phyloP scores from a whole-genome alignment of 2,888 invertebrate genomes.

The Lasius platythorax region DNA sequence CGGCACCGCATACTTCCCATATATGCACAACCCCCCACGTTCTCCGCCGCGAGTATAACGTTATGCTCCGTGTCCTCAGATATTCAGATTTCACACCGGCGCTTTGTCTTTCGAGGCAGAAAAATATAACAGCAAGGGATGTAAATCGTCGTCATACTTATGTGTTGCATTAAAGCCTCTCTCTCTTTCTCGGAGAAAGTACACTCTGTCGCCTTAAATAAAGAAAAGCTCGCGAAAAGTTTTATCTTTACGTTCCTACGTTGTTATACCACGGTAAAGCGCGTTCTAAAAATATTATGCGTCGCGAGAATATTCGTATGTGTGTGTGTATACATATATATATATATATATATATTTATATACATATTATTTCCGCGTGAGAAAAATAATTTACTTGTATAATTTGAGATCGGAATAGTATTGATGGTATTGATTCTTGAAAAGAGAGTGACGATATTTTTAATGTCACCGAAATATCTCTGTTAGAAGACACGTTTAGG shows the following conservation, averaged over 20 bases:
- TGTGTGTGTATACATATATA: not conserved
- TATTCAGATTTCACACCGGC: slow-evolving; percentile 69
- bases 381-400: not conserved
- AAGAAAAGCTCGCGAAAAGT: slow-evolving; percentile 51
- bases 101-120: slow-evolving; percentile 64
- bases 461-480: not conserved
- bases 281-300: slow-evolving; percentile 19
- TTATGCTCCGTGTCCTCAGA: slow-evolving; percentile 62
- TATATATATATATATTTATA: not conserved
- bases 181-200: slow-evolving; percentile 18
- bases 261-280: slow-evolving; percentile 28
- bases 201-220: slow-evolving; percentile 46
- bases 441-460: not conserved
- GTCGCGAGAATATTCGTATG: not conserved
- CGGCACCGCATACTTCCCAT: slow-evolving; percentile 62
- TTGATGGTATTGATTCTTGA: not conserved
- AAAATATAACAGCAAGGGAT: slow-evolving; percentile 58
- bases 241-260: slow-evolving; percentile 27
- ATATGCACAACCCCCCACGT: slow-evolving; percentile 63
- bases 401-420: not conserved
- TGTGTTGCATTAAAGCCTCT: slow-evolving; percentile 49
- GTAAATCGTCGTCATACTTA: slow-evolving; percentile 55
- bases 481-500: not conserved
- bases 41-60: slow-evolving; percentile 55
- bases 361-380: no score